A percentile compares a stretch with the other conserved stretches of the same genome.
Conservation (phyloP, 1,140 invertebrate genomes). For the Drosophila sproati region DNA sequence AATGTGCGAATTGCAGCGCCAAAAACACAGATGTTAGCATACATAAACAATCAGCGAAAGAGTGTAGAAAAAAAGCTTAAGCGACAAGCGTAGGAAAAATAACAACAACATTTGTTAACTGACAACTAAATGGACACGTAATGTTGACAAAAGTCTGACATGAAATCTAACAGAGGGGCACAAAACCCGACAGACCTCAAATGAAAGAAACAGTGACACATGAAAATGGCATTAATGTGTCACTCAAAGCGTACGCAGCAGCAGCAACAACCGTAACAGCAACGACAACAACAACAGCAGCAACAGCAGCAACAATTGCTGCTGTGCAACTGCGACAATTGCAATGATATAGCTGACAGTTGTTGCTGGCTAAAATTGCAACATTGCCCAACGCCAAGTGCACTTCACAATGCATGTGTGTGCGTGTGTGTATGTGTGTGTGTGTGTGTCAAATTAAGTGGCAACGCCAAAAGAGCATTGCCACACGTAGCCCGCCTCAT, state of each 20-base stretch:
- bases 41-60: constrained; percentile 42
- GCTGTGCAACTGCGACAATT: constrained; percentile 73
- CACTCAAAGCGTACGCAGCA: constrained; percentile 74
- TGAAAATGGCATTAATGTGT: constrained; percentile 83
- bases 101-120: constrained; percentile 70
- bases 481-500: constrained; percentile 61
- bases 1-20: constrained; percentile 56
- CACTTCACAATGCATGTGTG: constrained; percentile 42
- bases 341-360: constrained; percentile 80
- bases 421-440: constrained; percentile 27
- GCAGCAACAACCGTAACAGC: constrained; percentile 4
- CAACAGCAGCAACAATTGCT: constrained; percentile 44
- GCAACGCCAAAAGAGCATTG: constrained; percentile 69
- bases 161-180: constrained; percentile 65
- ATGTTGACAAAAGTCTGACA: constrained; percentile 83
- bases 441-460: constrained; percentile 66
- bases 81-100: constrained; percentile 50
- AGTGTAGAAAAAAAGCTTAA: constrained; percentile 28
- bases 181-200: constrained; percentile 40
- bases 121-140: constrained; percentile 82
- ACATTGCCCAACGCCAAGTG: constrained; percentile 78
- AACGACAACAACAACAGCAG: constrained; percentile 42
- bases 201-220: constrained; percentile 82
- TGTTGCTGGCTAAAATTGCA: constrained; percentile 67
- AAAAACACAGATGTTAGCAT: constrained; percentile 58